Base-by-base conservation (phyloP, 2,113 vertebrate genomes). In the Osmerus mordax region DNA sequence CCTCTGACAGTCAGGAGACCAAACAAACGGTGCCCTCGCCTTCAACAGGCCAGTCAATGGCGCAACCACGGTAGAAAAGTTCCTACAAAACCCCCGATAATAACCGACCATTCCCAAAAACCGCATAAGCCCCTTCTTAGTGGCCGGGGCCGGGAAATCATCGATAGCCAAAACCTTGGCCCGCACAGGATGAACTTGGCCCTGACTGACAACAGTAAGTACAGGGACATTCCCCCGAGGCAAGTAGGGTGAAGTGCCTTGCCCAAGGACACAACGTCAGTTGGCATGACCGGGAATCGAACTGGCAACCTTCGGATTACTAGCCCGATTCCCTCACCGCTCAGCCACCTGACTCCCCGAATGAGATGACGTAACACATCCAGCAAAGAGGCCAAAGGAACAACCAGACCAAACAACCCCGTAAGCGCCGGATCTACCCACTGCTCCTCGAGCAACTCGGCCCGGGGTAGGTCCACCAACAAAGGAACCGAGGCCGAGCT, bases 51-150 rank as follows among this genome's bases (percentile, higher is more conserved):
- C 19, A 41, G 67, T 70, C 0, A 70, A 7, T 0, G 60, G 74
- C 0, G 25, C 68, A 5, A 58, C 74, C 6, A 75, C 67, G 51
- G 61, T 36, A 12, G 61, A 70, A 28, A 76, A 71, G 19, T 70
- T 76, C 2, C 1, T 12, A 58, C 67, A 71, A n/a, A 76, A 76
- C 19, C 52, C 15, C 1, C 15, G 3, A 36, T 70, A 71, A n/a
- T 70, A 76, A 5, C 74, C 47, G 8, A 51, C 58, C 72, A 74
- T 25, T 1, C 25, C 25, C 25, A 25, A 25, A 25, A 74, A 74
- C 4, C 41, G 18, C 55, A 29, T 52, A 4, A 74, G 16, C 21
- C 65, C 72, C 18, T 28, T 36, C 19, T 69, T 74, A 8, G 32
- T 69, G 16, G 23, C 13, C 14, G 59, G 72, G 15, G 36, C 14